phyloP scores from a whole-genome alignment of 2,113 vertebrate genomes.

The Hyaena hyaena region DNA sequence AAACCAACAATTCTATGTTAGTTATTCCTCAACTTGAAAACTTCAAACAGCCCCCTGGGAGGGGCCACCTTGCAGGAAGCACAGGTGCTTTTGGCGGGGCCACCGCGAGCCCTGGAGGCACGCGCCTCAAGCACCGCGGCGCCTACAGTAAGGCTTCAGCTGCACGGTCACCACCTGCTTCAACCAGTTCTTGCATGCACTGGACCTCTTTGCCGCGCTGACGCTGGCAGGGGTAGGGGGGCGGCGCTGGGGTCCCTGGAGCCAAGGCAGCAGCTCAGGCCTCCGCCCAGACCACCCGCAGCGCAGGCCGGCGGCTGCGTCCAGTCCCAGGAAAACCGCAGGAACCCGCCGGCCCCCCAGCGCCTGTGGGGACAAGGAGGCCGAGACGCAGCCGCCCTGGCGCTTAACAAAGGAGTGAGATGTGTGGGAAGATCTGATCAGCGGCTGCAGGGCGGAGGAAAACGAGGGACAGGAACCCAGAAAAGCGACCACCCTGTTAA shows the following conservation, averaged over 20 bases:
- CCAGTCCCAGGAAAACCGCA: slow-evolving; percentile 92
- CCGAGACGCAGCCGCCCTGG: slow-evolving; percentile 87
- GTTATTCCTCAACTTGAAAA: no score
- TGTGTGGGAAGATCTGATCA: slow-evolving; percentile 96
- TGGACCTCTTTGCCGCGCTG: slow-evolving; percentile 95
- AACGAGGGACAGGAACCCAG: slow-evolving; percentile 92
- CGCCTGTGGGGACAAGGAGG: no score
- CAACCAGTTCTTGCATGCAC: slow-evolving; percentile 97
- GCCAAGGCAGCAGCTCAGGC: slow-evolving; percentile 90
- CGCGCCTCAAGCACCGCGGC: no score
- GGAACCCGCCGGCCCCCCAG: slow-evolving; percentile 79
- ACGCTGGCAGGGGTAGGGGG: slow-evolving; percentile 87
- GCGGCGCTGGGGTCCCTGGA: slow-evolving; percentile 84
- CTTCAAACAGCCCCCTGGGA: no score
- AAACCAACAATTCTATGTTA: no score
- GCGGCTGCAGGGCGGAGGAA: slow-evolving; percentile 93
- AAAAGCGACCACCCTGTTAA: slow-evolving; percentile 95
- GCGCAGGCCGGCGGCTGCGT: slow-evolving; percentile 57
- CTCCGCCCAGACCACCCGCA: slow-evolving; percentile 88
- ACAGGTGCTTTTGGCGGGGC: no score
- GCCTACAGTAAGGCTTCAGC: slow-evolving; percentile 94
- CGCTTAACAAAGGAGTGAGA: slow-evolving; percentile 94
- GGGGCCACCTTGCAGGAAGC: no score
- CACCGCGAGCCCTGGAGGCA: no score
- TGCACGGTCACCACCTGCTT: slow-evolving; percentile 97